Percentiles rank a stretch among this genome's conserved stretches.
Conservation (phyloP, 1,140 invertebrate genomes). For the Heliconius melpomene region DNA sequence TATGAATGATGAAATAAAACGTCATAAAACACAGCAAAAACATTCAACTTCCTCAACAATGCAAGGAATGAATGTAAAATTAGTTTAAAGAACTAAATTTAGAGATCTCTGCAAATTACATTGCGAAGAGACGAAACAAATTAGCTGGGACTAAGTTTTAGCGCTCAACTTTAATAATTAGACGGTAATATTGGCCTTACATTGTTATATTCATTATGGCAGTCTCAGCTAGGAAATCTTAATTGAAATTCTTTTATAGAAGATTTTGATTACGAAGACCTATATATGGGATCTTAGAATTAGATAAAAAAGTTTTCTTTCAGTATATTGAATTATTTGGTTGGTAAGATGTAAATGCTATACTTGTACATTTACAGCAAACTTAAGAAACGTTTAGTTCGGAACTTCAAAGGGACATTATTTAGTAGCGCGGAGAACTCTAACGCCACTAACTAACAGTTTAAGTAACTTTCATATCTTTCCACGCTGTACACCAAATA, state of each 20-base stretch:
- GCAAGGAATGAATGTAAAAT: slow-evolving; percentile 8
- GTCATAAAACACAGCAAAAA: not conserved
- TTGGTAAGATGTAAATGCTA: too few relatives aligned
- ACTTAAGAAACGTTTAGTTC: too few relatives aligned
- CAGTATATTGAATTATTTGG: too few relatives aligned
- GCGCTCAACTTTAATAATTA: slow-evolving; percentile 34
- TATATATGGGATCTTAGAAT: not conserved
- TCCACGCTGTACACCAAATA: too few relatives aligned
- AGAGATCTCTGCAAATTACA: slow-evolving; percentile 29
- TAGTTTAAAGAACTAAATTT: slow-evolving; percentile 22
- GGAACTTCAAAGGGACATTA: too few relatives aligned
- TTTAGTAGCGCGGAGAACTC: too few relatives aligned
- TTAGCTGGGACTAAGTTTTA: slow-evolving; percentile 32
- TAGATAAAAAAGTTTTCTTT: too few relatives aligned
- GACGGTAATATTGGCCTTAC: slow-evolving; percentile 20
- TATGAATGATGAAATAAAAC: not conserved
- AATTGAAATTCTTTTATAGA: slow-evolving; percentile 5
- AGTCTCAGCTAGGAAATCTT: not conserved
- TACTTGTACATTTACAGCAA: too few relatives aligned
- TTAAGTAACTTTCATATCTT: too few relatives aligned
- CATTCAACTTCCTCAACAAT: not conserved
- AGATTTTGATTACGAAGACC: not conserved
- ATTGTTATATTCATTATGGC: slow-evolving; percentile 14
- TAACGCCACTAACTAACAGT: too few relatives aligned
- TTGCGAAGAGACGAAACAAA: slow-evolving; percentile 33